A percentile compares a stretch with the other conserved stretches of the same genome.
phyloP scores from a whole-genome alignment of 2,888 invertebrate species.

The Trichacis sp. region DNA sequence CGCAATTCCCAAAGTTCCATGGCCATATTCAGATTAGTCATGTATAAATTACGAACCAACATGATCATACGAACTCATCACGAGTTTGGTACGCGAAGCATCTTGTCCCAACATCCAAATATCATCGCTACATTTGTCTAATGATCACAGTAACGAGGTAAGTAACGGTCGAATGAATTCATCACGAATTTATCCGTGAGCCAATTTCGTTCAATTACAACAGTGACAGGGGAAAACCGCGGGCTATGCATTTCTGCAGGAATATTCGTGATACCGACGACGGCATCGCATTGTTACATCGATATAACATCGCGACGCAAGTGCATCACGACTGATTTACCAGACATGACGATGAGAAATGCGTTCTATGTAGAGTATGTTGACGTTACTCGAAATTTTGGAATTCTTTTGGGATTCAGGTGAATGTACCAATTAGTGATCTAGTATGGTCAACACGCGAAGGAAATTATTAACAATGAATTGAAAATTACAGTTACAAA shows the following conservation, averaged over 20 bases:
- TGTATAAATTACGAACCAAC: no score
- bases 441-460: no score
- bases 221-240: slow-evolving; percentile 49
- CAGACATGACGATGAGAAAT: slow-evolving; percentile 1
- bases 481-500: no score
- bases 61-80: background rate
- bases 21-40: background rate
- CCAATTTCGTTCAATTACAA: slow-evolving; percentile 46
- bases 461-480: no score
- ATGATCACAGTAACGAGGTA: background rate
- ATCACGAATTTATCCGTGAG: slow-evolving; percentile 8
- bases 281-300: background rate
- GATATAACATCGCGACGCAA: slow-evolving; percentile 1
- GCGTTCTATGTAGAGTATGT: background rate
- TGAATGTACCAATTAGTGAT: no score
- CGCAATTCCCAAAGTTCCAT: background rate
- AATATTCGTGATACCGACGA: slow-evolving; percentile 2
- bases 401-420: no score
- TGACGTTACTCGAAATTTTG: no score
- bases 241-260: slow-evolving; percentile 47
- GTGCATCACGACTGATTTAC: background rate
- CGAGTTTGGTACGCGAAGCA: background rate
- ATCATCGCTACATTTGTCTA: background rate
- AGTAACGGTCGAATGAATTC: slow-evolving; percentile 2
- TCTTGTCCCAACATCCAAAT: background rate